Conservation (phyloP, 2,888 invertebrate species). For the Drosophila testacea region DNA sequence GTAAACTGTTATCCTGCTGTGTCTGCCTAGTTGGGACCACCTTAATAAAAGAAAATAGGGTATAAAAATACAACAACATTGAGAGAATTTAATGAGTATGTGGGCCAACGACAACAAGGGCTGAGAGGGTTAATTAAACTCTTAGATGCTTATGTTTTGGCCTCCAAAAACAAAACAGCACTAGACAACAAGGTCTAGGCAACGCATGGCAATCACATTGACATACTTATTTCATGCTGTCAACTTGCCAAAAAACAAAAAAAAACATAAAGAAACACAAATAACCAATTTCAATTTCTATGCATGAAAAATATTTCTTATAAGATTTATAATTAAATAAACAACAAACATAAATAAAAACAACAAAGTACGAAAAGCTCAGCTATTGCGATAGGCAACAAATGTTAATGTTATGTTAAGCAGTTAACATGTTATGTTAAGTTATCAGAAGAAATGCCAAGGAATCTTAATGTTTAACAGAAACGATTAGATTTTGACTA, state of each 20-base stretch:
- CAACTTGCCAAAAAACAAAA: slow-evolving; percentile 46
- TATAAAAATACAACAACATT: neutral
- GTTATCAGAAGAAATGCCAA: neutral
- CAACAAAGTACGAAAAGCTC: slow-evolving; percentile 1
- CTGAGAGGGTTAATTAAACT: slow-evolving; percentile 47
- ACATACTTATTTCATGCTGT: slow-evolving; percentile 45
- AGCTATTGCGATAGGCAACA: neutral
- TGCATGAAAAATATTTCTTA: slow-evolving; percentile 15
- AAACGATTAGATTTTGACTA: neutral
- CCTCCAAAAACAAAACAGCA: slow-evolving; percentile 23
- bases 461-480: neutral
- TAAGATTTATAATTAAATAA: slow-evolving; percentile 12
- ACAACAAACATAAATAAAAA: neutral
- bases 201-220: slow-evolving; percentile 42
- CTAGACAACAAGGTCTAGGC: slow-evolving; percentile 48
- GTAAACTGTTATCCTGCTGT: slow-evolving; percentile 1
- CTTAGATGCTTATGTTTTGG: slow-evolving; percentile 13
- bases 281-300: slow-evolving; percentile 13
- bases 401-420: slow-evolving; percentile 14
- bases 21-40: neutral
- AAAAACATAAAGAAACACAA: slow-evolving; percentile 8
- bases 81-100: slow-evolving; percentile 23
- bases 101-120: slow-evolving; percentile 60
- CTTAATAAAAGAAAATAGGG: neutral
- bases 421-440: neutral